Conservation (phyloP, 2,113 vertebrate genomes). For the Chaetops frenatus region DNA sequence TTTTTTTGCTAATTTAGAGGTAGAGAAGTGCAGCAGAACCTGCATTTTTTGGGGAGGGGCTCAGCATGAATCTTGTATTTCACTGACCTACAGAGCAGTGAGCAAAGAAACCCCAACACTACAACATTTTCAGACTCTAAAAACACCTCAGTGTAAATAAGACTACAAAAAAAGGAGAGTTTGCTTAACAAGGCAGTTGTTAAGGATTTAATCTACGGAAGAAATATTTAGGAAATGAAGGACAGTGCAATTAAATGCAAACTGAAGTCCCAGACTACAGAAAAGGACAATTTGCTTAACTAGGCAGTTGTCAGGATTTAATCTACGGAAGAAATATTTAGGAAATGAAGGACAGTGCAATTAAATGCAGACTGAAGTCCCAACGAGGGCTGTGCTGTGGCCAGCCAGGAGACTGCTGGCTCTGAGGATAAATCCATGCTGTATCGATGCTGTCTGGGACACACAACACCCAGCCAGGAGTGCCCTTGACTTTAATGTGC, state of each 20-base stretch:
- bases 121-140: neutral
- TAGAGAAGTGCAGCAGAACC: neutral
- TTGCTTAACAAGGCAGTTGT: neutral
- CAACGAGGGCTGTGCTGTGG: fast-evolving
- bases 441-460: neutral
- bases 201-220: neutral
- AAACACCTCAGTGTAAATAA: neutral
- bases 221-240: neutral
- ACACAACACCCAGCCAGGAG: neutral
- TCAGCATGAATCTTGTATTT: neutral
- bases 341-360: neutral
- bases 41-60: neutral
- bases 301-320: neutral
- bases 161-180: neutral
- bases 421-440: neutral
- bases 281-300: neutral
- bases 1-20: neutral
- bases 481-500: neutral
- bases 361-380: neutral
- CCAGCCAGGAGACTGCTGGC: neutral
- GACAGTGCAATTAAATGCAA: neutral
- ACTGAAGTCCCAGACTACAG: neutral
- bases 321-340: neutral
- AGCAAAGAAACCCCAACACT: neutral
- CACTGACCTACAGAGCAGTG: neutral